Conservation (phyloP, 2,888 invertebrate genomes). For the Lasioglossum leucozonium region DNA sequence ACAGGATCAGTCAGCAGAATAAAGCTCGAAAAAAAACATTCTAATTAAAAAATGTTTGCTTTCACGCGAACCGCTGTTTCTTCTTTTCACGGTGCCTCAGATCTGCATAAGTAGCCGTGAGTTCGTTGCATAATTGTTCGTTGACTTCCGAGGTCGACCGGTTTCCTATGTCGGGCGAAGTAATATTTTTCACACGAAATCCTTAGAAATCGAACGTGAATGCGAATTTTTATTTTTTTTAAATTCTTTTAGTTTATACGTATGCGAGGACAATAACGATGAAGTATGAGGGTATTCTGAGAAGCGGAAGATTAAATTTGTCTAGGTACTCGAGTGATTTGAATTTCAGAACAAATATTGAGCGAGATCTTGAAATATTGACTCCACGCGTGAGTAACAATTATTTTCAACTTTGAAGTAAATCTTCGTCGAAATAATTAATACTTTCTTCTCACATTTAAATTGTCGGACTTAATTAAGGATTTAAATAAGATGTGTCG, state of each 20-base stretch:
- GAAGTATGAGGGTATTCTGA: background rate
- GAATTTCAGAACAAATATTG: background rate
- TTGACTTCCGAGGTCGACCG: constrained; percentile 22
- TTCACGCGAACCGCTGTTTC: background rate
- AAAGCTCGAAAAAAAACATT: background rate
- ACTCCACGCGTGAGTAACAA: background rate
- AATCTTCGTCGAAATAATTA: background rate
- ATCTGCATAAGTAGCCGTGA: constrained; percentile 13
- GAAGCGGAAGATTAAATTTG: background rate
- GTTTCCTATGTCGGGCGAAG: background rate
- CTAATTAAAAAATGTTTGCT: background rate
- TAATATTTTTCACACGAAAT: background rate
- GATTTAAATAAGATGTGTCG: no score
- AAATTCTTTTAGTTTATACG: background rate
- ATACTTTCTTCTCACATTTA: background rate
- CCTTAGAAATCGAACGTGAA: background rate
- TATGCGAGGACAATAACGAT: background rate
- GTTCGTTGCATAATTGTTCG: constrained; percentile 23
- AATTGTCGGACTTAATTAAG: no score
- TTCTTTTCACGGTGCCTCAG: background rate
- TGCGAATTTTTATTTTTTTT: background rate
- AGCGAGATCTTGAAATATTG: background rate
- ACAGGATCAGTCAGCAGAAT: background rate
- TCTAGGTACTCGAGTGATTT: background rate
- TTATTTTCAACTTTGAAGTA: background rate